These are phyloP conservation scores for Paralichthys olivaceus DNA, from an alignment of 2,113 vertebrate genomes.

Conservation along the genomic window DNA sequence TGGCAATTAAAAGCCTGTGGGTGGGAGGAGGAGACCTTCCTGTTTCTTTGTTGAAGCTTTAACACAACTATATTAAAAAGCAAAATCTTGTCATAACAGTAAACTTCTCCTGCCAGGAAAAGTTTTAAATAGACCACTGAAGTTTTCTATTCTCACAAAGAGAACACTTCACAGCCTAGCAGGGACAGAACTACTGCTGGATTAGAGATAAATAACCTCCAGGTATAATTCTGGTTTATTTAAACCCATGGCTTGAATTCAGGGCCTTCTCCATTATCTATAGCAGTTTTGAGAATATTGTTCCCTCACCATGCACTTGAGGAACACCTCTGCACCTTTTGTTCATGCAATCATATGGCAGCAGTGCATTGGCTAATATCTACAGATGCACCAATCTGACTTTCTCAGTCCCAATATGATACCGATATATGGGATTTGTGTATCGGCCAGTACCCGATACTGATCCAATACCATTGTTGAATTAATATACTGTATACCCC, in stretches of 20 bases:
- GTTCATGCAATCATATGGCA: neutral
- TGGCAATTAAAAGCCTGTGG: conserved; percentile 68
- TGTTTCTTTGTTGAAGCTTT: conserved; percentile 31
- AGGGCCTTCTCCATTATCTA: neutral
- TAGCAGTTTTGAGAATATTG: neutral
- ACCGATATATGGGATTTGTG: too few species aligned
- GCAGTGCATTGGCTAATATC: neutral
- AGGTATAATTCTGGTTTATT: neutral
- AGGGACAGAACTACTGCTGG: neutral
- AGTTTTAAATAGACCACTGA: neutral
- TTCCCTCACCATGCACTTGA: neutral
- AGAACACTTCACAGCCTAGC: neutral
- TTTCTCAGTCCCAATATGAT: too few species aligned
- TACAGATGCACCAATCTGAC: too few species aligned
- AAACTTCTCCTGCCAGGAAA: neutral
- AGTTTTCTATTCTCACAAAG: neutral
- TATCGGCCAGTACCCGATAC: too few species aligned
- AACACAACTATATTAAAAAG: conserved; percentile 11
- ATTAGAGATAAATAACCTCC: neutral
- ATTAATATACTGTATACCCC: too few species aligned
- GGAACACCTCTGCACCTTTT: neutral
- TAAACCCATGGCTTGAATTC: neutral
- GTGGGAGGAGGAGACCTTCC: conserved; percentile 35
- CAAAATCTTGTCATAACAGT: neutral
- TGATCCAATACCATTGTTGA: too few species aligned